A percentile compares a stretch with the other conserved stretches of the same genome.
Conservation (phyloP, 2,797 vertebrate species). For the Coilia nasus region DNA sequence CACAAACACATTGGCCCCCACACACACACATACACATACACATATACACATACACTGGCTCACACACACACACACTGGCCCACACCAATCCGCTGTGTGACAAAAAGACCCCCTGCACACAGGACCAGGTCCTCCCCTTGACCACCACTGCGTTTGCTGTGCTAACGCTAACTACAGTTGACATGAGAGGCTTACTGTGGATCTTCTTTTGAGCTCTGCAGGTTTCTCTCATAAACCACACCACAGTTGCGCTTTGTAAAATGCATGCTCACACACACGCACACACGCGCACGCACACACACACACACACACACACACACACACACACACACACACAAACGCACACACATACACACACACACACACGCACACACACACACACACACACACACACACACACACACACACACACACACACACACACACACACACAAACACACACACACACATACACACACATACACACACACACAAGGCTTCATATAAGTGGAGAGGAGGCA, state of each 20-base stretch:
- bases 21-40: conserved; percentile 15
- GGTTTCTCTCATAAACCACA: conserved; percentile 23
- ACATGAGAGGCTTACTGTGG: conserved; percentile 4
- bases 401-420: conserved; percentile 41
- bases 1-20: not conserved
- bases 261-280: not conserved
- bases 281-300: too few relatives aligned
- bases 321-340: too few relatives aligned
- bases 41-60: not conserved
- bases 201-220: conserved; percentile 20
- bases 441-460: conserved; percentile 31
- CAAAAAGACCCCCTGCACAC: conserved; percentile 2
- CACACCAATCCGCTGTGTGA: not conserved
- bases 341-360: conserved; percentile 14
- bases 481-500: conserved; percentile 17
- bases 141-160: not conserved
- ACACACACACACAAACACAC: too few relatives aligned
- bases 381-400: not conserved
- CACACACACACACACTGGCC: not conserved
- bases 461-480: conserved; percentile 29
- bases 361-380: not conserved
- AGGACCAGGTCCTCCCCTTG: not conserved
- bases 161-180: not conserved
- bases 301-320: too few relatives aligned
- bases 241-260: not conserved